Percentiles rank a stretch among this genome's conserved stretches.
phyloP scores from a whole-genome alignment of 2,888 invertebrate species.

The Acheta domesticus region DNA sequence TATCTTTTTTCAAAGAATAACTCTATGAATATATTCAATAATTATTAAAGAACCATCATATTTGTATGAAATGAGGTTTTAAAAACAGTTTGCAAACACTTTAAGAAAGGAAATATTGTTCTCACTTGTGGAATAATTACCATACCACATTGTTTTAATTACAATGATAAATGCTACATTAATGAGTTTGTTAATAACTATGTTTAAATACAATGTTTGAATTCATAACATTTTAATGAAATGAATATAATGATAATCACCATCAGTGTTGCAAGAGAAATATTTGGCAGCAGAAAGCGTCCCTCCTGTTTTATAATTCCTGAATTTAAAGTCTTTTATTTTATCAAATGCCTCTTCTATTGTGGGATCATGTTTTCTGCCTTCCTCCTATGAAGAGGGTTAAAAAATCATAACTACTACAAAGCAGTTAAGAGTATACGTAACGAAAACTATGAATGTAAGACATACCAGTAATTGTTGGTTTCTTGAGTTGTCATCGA shows the following conservation, averaged over 20 bases:
- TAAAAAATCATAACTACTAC: background rate
- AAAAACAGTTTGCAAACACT: too few relatives aligned
- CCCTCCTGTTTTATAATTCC: background rate
- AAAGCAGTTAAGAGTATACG: background rate
- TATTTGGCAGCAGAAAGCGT: background rate
- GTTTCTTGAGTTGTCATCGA: constrained; percentile 5
- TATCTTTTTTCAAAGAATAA: too few relatives aligned
- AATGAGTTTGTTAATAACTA: too few relatives aligned
- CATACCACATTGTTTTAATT: too few relatives aligned
- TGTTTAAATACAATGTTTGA: too few relatives aligned
- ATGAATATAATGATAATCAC: background rate
- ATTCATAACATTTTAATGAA: too few relatives aligned
- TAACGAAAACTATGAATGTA: background rate
- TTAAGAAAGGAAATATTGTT: too few relatives aligned
- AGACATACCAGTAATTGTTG: constrained; percentile 19
- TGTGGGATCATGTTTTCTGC: background rate
- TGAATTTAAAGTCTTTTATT: background rate
- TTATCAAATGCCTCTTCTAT: background rate
- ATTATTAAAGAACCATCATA: too few relatives aligned
- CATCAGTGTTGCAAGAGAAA: background rate
- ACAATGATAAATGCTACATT: too few relatives aligned
- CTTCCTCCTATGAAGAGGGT: constrained; percentile 4
- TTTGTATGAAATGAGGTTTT: too few relatives aligned
- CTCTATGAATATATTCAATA: too few relatives aligned
- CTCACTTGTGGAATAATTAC: too few relatives aligned